Base-by-base conservation (phyloP, 2,888 invertebrate species). In the Criorhina ranunculi region DNA sequence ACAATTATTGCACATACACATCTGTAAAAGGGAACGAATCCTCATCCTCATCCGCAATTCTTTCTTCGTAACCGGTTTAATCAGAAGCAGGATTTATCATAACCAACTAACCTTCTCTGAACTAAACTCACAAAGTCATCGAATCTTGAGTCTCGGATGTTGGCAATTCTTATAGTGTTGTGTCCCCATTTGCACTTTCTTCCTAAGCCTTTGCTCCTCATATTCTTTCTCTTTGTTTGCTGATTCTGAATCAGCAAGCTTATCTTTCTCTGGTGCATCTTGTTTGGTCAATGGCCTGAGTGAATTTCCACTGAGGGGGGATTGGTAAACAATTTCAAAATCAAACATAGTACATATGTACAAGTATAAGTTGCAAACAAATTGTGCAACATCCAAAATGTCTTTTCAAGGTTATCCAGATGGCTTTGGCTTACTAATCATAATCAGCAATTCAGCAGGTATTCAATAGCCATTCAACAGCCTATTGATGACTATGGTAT, bases 221-320 rank as follows among this genome's bases (percentile, higher is more conserved):
- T 8, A 7, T n/a, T 46, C 17, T 67, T 62, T 37, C 62, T n/a
- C 46, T 49, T 15, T 59, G 29, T 69, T 55, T 46, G 53, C 49
- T 15, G 33, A 24, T 75, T 55, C 46, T 73, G 51, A 44, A 46
- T 29, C 40, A 42, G 64, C 64, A 66, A 66, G 57, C 64, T 46
- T 49, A 24, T 64, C 35, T 15, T 55, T 29, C 15, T 64, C 53
- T 44, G 11, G 29, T 42, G 24, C 12, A 12, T 33, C 33, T 9
- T 11, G 15, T 76, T 60, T 80, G 80, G 67, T 73, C 73, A 69
- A 67, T 37, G 67, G 67, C 55, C 67, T 57, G 33, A 29, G 29
- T 19, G 40, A 67, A 57, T 57, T 55, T 46, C 51, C n/a, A 49
- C n/a, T n/a, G 24, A 24, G 1, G 24, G 24, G 24, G 24, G 24